These are phyloP conservation scores for Neoitamus cyanurus DNA, from an alignment of 2,888 invertebrate genomes.

Conservation along the genomic window DNA sequence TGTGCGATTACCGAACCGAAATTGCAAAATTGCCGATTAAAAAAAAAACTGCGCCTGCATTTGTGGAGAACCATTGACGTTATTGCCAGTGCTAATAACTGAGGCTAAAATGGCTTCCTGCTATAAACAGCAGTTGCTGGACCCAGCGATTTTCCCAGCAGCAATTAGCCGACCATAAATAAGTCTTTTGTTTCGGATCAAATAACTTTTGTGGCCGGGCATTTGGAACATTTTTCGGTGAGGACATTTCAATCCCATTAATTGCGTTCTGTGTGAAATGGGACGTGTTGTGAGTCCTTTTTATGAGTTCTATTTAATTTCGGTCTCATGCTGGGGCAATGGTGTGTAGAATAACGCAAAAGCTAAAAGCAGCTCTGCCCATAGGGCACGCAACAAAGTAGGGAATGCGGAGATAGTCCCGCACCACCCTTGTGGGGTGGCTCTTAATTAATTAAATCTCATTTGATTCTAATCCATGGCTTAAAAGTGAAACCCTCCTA, in stretches of 20 bases:
- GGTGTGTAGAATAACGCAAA: not conserved
- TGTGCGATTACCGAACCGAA: not conserved
- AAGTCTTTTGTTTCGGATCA: not conserved
- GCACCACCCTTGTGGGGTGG: not conserved
- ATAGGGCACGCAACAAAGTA: not conserved
- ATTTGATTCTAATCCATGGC: not conserved
- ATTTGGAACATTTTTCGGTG: not conserved
- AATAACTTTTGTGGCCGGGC: not conserved
- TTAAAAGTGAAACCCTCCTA: not conserved
- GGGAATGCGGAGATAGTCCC: not conserved
- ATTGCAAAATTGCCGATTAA: not conserved
- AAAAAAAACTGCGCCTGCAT: not conserved
- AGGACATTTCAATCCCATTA: not conserved
- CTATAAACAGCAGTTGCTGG: not conserved
- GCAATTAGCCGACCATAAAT: not conserved
- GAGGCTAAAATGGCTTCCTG: not conserved
- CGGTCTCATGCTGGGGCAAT: not conserved
- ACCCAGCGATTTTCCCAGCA: not conserved
- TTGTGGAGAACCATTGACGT: not conserved
- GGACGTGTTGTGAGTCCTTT: not conserved
- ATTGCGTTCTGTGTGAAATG: not conserved
- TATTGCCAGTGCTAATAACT: not conserved
- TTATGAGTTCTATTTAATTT: not conserved
- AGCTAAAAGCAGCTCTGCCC: not conserved
- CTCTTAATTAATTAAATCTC: conserved; percentile 23